Conservation (phyloP, 2,888 invertebrate species). For the Acrobasis repandana region DNA sequence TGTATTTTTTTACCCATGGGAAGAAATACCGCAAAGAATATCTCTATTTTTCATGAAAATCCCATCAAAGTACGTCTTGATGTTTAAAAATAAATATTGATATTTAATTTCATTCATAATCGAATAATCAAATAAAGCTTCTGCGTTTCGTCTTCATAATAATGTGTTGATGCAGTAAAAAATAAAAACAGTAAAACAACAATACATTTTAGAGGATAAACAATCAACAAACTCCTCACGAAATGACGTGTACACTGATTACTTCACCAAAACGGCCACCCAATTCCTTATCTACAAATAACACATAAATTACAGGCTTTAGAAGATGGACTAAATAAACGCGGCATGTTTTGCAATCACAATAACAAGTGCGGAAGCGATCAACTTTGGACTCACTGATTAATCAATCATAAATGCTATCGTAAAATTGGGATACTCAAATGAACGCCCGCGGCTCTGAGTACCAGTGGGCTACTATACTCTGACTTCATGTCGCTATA, state of each 20-base stretch:
- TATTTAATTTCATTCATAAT: too few relatives aligned
- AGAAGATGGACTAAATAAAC: slow-evolving; percentile 37
- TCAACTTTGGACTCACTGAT: slow-evolving; percentile 61
- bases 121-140: too few relatives aligned
- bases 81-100: too few relatives aligned
- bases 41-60: too few relatives aligned
- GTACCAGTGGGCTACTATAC: slow-evolving; percentile 45
- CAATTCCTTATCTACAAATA: slow-evolving; percentile 13
- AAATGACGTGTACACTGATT: slow-evolving; percentile 12
- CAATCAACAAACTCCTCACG: neutral
- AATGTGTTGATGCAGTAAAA: neutral
- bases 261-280: slow-evolving; percentile 4
- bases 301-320: slow-evolving; percentile 34
- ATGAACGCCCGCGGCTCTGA: slow-evolving; percentile 54
- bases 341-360: slow-evolving; percentile 56
- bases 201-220: neutral
- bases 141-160: too few relatives aligned
- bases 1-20: too few relatives aligned
- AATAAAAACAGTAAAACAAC: neutral
- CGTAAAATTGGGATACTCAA: slow-evolving; percentile 61
- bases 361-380: slow-evolving; percentile 69
- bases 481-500: slow-evolving; percentile 67
- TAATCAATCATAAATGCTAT: slow-evolving; percentile 70
- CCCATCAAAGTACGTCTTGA: too few relatives aligned
- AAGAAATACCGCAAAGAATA: too few relatives aligned